Conservation (phyloP, 2,797 vertebrate species). For the Trematocara caparti region DNA sequence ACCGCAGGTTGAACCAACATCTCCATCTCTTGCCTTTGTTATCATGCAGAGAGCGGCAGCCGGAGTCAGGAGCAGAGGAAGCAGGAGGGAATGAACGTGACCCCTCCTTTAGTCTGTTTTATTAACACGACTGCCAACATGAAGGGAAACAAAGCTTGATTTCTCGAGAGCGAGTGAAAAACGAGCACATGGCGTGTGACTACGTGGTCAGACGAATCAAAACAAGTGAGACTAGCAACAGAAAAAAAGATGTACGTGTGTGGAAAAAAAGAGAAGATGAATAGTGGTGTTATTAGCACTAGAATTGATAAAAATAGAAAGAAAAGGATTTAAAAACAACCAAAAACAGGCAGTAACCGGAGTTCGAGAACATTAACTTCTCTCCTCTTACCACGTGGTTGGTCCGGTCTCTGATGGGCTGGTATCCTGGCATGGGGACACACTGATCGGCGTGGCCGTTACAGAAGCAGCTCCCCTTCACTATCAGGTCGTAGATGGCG, state of each 20-base stretch:
- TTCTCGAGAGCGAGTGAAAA: constrained; percentile 10
- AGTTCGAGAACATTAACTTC: background rate
- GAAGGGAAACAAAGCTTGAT: constrained; percentile 21
- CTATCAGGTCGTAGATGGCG: constrained; percentile 92
- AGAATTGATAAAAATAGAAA: background rate
- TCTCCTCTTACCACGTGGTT: constrained; percentile 83
- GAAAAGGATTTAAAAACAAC: background rate
- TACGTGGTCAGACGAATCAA: background rate
- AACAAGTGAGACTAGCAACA: background rate
- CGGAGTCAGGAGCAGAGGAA: constrained; percentile 27
- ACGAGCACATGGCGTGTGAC: background rate
- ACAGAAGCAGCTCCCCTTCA: constrained; percentile 97
- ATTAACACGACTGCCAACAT: constrained; percentile 33
- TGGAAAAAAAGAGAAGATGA: constrained; percentile 4
- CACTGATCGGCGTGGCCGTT: constrained; percentile 94
- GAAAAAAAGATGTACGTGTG: background rate
- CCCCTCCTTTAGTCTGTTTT: constrained; percentile 11
- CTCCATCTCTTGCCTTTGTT: constrained; percentile 25
- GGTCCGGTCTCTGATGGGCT: constrained; percentile 69
- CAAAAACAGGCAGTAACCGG: background rate
- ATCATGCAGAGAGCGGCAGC: constrained; percentile 16
- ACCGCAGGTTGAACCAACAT: background rate
- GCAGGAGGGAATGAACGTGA: constrained; percentile 2
- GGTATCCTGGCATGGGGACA: constrained; percentile 79
- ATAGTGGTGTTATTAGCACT: background rate